Evolutionary conservation across 2,113 vertebrate species (phyloP).

Genomic region (Pedionomus torquatus): DNA sequence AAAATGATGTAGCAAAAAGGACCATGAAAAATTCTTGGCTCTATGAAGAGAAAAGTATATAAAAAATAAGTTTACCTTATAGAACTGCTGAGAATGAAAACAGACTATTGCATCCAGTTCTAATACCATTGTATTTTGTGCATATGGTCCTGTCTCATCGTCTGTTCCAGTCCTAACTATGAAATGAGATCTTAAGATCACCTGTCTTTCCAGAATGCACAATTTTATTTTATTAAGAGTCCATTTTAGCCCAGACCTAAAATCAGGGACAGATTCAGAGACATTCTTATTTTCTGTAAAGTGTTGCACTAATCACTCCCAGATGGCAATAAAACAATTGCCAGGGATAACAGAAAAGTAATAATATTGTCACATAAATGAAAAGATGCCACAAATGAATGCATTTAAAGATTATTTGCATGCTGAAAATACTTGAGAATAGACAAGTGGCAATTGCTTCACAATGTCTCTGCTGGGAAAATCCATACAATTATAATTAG

Average conservation of each 20-base stretch:
- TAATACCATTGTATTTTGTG: background rate
- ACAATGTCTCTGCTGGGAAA: conserved; percentile 58
- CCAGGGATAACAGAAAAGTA: conserved; percentile 37
- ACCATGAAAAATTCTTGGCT: background rate
- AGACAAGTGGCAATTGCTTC: conserved; percentile 61
- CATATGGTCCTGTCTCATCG: background rate
- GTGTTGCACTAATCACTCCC: conserved; percentile 32
- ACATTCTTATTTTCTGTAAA: background rate
- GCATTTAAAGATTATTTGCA: conserved; percentile 36
- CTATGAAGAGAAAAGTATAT: background rate
- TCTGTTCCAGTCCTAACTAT: background rate
- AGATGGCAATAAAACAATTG: conserved; percentile 39
- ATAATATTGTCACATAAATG: conserved; percentile 44
- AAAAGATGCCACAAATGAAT: conserved; percentile 50
- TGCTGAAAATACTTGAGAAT: conserved; percentile 31
- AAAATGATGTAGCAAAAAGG: background rate
- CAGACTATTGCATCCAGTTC: background rate
- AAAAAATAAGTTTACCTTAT: background rate
- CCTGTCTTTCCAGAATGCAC: background rate
- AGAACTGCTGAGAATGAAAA: background rate
- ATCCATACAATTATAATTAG: conserved; percentile 47
- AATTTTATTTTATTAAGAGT: conserved; percentile 9
- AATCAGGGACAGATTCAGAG: background rate
- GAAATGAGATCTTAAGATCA: background rate
- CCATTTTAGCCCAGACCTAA: conserved; percentile 1